phyloP scores from a whole-genome alignment of 2,888 invertebrate genomes.

The Drosophila melanosoma region DNA sequence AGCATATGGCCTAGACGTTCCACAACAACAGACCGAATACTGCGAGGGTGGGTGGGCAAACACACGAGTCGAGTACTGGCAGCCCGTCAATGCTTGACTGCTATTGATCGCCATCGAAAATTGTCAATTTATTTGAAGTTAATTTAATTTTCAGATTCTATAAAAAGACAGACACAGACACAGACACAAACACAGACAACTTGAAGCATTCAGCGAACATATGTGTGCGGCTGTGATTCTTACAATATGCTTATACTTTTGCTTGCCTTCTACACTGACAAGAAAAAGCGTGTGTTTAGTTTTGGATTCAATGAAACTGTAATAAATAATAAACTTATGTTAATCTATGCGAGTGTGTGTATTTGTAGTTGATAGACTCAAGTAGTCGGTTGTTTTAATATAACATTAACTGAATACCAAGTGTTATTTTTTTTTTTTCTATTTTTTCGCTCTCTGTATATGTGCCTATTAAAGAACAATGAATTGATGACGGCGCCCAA shows the following conservation, averaged over 20 bases:
- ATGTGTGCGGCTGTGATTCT: conserved; percentile 13
- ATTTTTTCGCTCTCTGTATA: not conserved
- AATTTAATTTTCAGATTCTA: not conserved
- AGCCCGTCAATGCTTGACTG: not conserved
- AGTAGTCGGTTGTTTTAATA: not conserved
- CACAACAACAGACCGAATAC: not conserved
- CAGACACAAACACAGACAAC: not conserved
- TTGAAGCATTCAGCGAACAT: not conserved
- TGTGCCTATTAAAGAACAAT: not conserved
- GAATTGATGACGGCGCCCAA: conserved; percentile 1
- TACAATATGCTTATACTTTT: not conserved
- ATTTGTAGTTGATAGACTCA: not conserved
- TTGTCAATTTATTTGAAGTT: not conserved
- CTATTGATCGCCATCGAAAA: not conserved
- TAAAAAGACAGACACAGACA: not conserved
- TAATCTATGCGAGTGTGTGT: not conserved
- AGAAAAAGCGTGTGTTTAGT: not conserved
- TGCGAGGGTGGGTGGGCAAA: not conserved
- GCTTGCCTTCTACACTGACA: conserved; percentile 9
- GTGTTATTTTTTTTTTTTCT: not conserved
- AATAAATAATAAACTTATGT: too few species aligned
- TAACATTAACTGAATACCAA: not conserved
- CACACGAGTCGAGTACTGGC: not conserved
- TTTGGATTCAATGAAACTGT: not conserved
- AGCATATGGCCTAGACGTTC: not conserved